Evolutionary conservation across 2,113 vertebrate genomes (phyloP).

Genomic region (Gymnocephalus cernua): DNA sequence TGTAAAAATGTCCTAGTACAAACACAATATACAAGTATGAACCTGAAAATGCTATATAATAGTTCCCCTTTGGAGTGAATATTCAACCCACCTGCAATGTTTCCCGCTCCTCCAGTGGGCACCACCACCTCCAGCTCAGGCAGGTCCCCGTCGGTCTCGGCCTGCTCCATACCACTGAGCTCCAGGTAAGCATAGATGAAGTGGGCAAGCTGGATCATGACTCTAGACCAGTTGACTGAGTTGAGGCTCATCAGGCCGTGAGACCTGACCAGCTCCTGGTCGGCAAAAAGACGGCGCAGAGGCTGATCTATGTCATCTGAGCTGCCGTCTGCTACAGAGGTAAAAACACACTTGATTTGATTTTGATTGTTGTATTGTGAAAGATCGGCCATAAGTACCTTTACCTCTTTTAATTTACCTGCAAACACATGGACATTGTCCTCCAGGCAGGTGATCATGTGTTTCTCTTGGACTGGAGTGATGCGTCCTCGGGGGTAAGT

Average conservation of each 20-base stretch:
- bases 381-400: neutral
- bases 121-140: slow-evolving; percentile 91
- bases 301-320: slow-evolving; percentile 91
- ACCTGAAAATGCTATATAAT: too few species aligned
- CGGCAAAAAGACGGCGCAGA: slow-evolving; percentile 87
- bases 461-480: slow-evolving; percentile 90
- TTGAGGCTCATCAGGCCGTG: slow-evolving; percentile 92
- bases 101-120: slow-evolving; percentile 93
- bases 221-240: slow-evolving; percentile 93
- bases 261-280: slow-evolving; percentile 84
- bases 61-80: too few species aligned
- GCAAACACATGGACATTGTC: slow-evolving; percentile 93
- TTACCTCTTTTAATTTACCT: slow-evolving; percentile 74
- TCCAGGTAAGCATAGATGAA: slow-evolving; percentile 92
- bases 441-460: slow-evolving; percentile 92
- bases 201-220: slow-evolving; percentile 93
- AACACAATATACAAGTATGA: too few species aligned
- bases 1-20: too few species aligned
- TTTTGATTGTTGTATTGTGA: too few species aligned
- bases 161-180: slow-evolving; percentile 87
- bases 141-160: slow-evolving; percentile 61
- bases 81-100: slow-evolving; percentile 85
- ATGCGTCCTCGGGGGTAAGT: slow-evolving; percentile 88
- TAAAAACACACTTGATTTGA: neutral
- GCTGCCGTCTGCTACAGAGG: slow-evolving; percentile 88